Percentiles rank a stretch among this genome's conserved stretches.
Evolutionary conservation across 2,797 vertebrate genomes (phyloP).

Genomic region (Mastacembelus armatus): DNA sequence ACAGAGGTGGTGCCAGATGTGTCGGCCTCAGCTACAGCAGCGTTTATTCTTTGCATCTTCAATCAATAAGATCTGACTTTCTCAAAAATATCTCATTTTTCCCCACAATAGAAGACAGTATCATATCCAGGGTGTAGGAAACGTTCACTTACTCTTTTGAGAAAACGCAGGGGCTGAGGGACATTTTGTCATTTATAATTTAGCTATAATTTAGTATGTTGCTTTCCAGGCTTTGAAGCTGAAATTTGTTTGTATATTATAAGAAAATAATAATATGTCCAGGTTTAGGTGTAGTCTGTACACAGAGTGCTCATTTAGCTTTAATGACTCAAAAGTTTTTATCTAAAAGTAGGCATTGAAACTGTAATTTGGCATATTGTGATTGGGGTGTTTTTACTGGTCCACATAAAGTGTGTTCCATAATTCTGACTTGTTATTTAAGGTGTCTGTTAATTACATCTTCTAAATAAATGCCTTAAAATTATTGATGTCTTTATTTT

Average conservation of each 20-base stretch:
- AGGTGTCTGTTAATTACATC: neutral
- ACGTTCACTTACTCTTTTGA: neutral
- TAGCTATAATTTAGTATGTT: neutral
- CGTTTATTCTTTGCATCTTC: neutral
- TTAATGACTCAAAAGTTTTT: neutral
- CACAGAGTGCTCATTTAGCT: neutral
- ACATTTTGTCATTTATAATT: neutral
- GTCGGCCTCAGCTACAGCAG: neutral
- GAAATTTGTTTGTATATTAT: neutral
- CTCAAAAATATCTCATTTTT: accelerated
- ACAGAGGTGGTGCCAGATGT: neutral
- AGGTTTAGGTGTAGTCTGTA: neutral
- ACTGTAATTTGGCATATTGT: neutral
- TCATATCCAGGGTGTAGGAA: neutral
- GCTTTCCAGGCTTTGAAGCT: neutral
- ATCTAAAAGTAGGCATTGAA: neutral
- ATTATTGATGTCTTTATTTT: neutral
- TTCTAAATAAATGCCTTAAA: constrained; percentile 26
- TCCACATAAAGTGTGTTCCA: too few species aligned
- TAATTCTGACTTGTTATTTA: neutral
- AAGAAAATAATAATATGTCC: neutral
- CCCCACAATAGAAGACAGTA: neutral
- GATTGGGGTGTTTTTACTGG: neutral
- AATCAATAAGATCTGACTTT: constrained; percentile 3
- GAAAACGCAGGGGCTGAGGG: neutral